Evolutionary conservation across 2,113 vertebrate genomes (phyloP).

Genomic region (Oncorhynchus keta): DNA sequence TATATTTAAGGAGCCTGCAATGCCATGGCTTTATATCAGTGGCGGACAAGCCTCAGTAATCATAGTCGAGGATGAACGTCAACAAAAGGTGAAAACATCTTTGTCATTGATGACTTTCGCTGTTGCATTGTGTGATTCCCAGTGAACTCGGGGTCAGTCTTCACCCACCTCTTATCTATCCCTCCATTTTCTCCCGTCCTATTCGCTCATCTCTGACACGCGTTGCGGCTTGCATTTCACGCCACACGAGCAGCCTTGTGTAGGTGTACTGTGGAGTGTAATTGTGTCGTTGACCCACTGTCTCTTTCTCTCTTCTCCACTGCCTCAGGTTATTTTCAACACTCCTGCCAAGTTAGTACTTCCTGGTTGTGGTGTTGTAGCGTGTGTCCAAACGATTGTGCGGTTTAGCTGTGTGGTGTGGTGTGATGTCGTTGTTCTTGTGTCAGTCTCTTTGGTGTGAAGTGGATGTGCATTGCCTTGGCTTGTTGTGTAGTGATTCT

Average conservation of each 20-base stretch:
- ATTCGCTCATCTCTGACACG: background rate
- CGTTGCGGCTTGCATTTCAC: background rate
- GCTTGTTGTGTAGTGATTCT: too few species aligned
- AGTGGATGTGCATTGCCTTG: too few species aligned
- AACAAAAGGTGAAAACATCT: too few species aligned
- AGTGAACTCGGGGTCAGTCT: background rate
- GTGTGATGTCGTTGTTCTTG: background rate
- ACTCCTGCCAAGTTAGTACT: slow-evolving; percentile 91
- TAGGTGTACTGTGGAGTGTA: background rate
- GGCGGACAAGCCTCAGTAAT: background rate
- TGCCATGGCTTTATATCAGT: background rate
- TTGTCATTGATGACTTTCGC: background rate
- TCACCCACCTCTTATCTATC: background rate
- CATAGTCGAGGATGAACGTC: too few species aligned
- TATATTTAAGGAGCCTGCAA: too few species aligned
- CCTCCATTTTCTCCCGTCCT: background rate
- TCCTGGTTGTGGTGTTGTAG: slow-evolving; percentile 50
- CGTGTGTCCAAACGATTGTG: background rate
- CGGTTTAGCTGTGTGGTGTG: background rate
- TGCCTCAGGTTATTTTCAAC: slow-evolving; percentile 83
- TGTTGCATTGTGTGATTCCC: background rate
- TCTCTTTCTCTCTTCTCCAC: slow-evolving; percentile 55
- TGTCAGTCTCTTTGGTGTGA: too few species aligned
- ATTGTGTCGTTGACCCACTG: slow-evolving; percentile 12
- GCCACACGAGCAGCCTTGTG: background rate